Evolutionary conservation across 2,888 invertebrate genomes (phyloP).

Genomic region (Scaptomyza tumidula): DNA sequence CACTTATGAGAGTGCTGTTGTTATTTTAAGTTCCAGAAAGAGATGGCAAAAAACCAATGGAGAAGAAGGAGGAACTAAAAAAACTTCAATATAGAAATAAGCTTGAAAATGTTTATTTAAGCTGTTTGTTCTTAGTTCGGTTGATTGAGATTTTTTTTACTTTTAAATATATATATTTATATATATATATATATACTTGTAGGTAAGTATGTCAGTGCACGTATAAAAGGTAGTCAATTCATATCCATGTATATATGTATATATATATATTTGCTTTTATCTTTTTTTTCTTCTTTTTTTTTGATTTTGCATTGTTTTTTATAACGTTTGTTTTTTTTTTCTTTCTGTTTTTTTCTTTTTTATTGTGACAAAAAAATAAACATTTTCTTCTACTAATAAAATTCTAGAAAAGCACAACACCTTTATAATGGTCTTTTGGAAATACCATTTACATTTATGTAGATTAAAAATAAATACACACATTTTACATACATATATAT

Average conservation of each 20-base stretch:
- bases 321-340: slow-evolving; percentile 45
- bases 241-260: slow-evolving; percentile 67
- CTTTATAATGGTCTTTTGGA: slow-evolving; percentile 83
- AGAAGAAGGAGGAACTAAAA: slow-evolving; percentile 25
- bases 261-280: slow-evolving; percentile 58
- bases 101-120: slow-evolving; percentile 39
- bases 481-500: slow-evolving; percentile 66
- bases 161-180: slow-evolving; percentile 58
- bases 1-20: slow-evolving; percentile 25
- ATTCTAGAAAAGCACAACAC: slow-evolving; percentile 84
- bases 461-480: slow-evolving; percentile 74
- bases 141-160: slow-evolving; percentile 65
- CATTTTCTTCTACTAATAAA: slow-evolving; percentile 77
- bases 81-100: slow-evolving; percentile 23
- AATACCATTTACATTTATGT: slow-evolving; percentile 79
- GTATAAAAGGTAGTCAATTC: slow-evolving; percentile 80
- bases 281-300: too few relatives aligned
- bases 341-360: slow-evolving; percentile 34
- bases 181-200: slow-evolving; percentile 56
- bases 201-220: slow-evolving; percentile 81
- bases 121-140: slow-evolving; percentile 55
- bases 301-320: slow-evolving; percentile 34
- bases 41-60: slow-evolving; percentile 36
- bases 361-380: slow-evolving; percentile 78
- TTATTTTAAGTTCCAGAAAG: slow-evolving; percentile 27